phyloP scores from a whole-genome alignment of 2,888 invertebrate species.

The Poecilobothrus nobilitatus region DNA sequence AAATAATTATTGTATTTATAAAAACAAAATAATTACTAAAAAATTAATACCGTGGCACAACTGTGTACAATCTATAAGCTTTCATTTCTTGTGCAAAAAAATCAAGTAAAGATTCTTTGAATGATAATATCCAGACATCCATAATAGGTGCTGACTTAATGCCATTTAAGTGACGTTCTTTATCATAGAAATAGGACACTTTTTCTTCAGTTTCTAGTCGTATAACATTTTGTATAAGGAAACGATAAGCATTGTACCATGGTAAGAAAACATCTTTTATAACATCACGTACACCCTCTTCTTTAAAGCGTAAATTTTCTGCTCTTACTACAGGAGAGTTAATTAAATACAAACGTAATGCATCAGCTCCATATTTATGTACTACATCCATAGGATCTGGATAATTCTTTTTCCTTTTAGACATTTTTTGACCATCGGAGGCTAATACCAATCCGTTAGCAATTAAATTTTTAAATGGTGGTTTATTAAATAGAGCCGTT shows the following conservation, averaged over 20 bases:
- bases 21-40: slow-evolving; percentile 23
- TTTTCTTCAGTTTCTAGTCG: slow-evolving; percentile 64
- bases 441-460: slow-evolving; percentile 93
- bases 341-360: slow-evolving; percentile 87
- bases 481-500: slow-evolving; percentile 88
- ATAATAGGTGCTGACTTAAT: slow-evolving; percentile 54
- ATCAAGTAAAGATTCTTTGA: slow-evolving; percentile 82
- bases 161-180: slow-evolving; percentile 40
- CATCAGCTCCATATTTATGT: slow-evolving; percentile 92
- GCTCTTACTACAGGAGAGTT: slow-evolving; percentile 98
- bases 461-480: slow-evolving; percentile 96
- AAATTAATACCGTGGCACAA: slow-evolving; percentile 60
- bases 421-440: slow-evolving; percentile 99
- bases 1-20: too few species aligned
- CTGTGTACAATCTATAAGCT: slow-evolving; percentile 89
- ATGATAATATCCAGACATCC: slow-evolving; percentile 96
- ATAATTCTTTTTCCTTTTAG: slow-evolving; percentile 96
- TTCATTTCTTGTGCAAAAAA: slow-evolving; percentile 91
- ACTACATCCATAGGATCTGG: slow-evolving; percentile 92
- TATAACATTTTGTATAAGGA: slow-evolving; percentile 88
- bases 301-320: slow-evolving; percentile 92
- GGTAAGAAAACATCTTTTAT: slow-evolving; percentile 97
- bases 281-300: slow-evolving; percentile 92
- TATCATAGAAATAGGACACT: slow-evolving; percentile 49
- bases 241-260: slow-evolving; percentile 91